These are phyloP conservation scores for Dinothrombium tinctorium DNA, from an alignment of 1,140 invertebrate species.

Conservation along the genomic window DNA sequence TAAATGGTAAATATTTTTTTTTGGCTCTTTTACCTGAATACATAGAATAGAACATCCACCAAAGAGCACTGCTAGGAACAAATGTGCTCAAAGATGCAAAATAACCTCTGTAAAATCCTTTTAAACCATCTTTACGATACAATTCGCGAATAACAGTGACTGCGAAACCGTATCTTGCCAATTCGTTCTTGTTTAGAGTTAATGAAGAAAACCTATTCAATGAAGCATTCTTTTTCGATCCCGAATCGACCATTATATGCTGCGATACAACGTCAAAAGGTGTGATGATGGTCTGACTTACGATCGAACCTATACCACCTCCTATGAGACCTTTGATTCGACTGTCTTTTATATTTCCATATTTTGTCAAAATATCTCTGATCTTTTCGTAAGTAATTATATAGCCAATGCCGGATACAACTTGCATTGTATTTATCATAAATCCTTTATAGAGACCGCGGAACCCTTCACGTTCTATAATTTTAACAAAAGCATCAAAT, in stretches of 20 bases:
- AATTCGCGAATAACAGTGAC: slow-evolving; percentile 43
- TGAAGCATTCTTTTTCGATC: neutral
- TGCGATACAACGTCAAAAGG: slow-evolving; percentile 90
- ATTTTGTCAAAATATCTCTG: slow-evolving; percentile 43
- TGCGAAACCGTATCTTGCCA: slow-evolving; percentile 22
- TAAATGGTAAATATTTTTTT: too few relatives aligned
- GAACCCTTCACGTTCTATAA: slow-evolving; percentile 58
- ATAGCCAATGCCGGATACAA: slow-evolving; percentile 69
- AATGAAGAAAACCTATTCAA: slow-evolving; percentile 1
- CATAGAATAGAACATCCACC: slow-evolving; percentile 85
- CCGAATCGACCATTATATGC: slow-evolving; percentile 60
- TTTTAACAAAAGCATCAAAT: slow-evolving; percentile 71
- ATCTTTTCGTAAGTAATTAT: slow-evolving; percentile 87
- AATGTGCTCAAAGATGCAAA: slow-evolving; percentile 69
- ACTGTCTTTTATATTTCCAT: slow-evolving; percentile 31
- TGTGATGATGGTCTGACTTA: slow-evolving; percentile 83
- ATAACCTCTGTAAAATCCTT: slow-evolving; percentile 81
- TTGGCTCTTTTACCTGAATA: slow-evolving; percentile 49
- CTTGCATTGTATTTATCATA: slow-evolving; percentile 36
- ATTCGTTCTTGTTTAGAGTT: neutral
- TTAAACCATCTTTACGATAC: slow-evolving; percentile 49
- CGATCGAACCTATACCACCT: slow-evolving; percentile 43
- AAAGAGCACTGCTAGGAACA: slow-evolving; percentile 80
- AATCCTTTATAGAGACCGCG: slow-evolving; percentile 78
- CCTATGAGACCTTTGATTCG: slow-evolving; percentile 41